Conservation (phyloP, 2,797 vertebrate genomes). For the Eulemur coronatus region DNA sequence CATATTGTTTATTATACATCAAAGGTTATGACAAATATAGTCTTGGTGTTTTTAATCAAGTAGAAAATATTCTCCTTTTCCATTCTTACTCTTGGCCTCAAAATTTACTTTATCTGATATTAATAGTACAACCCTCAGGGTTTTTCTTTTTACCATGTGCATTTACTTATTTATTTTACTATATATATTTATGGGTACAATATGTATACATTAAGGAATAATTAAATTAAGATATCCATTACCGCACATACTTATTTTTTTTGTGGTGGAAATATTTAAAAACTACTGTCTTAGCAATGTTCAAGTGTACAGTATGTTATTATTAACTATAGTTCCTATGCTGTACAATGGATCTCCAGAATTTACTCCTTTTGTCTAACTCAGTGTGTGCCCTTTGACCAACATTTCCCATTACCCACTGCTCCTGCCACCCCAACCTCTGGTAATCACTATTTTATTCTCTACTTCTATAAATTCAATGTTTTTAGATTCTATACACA, state of each 20-base stretch:
- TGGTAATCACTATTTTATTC: background rate
- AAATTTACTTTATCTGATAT: background rate
- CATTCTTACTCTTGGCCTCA: background rate
- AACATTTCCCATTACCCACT: background rate
- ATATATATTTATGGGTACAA: background rate
- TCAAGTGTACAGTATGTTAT: background rate
- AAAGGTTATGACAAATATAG: background rate
- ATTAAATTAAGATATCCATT: background rate
- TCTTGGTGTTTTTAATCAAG: background rate
- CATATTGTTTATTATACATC: background rate
- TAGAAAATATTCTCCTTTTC: background rate
- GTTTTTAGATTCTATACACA: background rate
- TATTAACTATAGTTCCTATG: background rate
- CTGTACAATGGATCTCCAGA: background rate
- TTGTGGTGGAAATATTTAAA: background rate
- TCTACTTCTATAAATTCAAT: background rate
- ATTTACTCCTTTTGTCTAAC: background rate
- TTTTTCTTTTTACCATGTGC: background rate
- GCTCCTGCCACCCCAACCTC: too few species aligned
- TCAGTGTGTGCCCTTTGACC: background rate
- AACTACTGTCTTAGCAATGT: background rate
- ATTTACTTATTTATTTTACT: background rate
- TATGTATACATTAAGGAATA: background rate
- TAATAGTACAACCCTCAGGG: background rate
- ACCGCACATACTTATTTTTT: background rate